A percentile compares a stretch with the other conserved stretches of the same genome.
phyloP scores from a whole-genome alignment of 2,113 vertebrate species.

The Marmota monax region DNA sequence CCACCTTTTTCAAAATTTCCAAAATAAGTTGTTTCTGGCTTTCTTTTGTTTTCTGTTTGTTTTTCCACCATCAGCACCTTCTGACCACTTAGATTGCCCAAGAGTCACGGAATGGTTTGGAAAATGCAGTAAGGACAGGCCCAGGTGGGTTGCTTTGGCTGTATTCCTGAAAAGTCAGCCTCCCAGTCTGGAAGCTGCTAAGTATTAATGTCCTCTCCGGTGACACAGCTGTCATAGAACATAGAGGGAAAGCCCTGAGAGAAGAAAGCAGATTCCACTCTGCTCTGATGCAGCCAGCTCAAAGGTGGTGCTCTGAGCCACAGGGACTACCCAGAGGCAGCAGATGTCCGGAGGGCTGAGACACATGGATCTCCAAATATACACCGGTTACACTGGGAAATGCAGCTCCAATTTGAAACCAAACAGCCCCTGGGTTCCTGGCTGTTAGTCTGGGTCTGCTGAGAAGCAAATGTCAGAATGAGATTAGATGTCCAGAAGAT shows the following conservation, averaged over 20 bases:
- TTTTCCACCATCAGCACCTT: neutral
- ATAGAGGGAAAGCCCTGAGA: neutral
- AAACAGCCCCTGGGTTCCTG: neutral
- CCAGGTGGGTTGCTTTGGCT: neutral
- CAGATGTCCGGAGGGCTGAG: neutral
- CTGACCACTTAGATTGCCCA: neutral
- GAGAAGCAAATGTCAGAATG: neutral
- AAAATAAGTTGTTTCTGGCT: neutral
- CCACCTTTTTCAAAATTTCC: slow-evolving; percentile 48
- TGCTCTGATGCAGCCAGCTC: neutral
- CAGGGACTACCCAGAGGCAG: neutral
- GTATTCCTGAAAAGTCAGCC: neutral
- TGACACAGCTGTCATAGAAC: neutral
- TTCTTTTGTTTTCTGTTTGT: neutral
- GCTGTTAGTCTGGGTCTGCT: neutral
- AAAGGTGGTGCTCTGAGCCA: neutral
- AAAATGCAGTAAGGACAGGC: neutral
- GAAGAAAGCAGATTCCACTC: neutral
- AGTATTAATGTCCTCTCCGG: neutral
- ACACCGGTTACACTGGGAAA: neutral
- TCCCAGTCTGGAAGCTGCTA: neutral
- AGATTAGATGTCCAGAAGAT: neutral
- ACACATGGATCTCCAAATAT: neutral
- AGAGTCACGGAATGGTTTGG: neutral
- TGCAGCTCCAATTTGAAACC: neutral